These are phyloP conservation scores for Nilaparvata lugens DNA, from an alignment of 1,140 invertebrate genomes.

Conservation along the genomic window DNA sequence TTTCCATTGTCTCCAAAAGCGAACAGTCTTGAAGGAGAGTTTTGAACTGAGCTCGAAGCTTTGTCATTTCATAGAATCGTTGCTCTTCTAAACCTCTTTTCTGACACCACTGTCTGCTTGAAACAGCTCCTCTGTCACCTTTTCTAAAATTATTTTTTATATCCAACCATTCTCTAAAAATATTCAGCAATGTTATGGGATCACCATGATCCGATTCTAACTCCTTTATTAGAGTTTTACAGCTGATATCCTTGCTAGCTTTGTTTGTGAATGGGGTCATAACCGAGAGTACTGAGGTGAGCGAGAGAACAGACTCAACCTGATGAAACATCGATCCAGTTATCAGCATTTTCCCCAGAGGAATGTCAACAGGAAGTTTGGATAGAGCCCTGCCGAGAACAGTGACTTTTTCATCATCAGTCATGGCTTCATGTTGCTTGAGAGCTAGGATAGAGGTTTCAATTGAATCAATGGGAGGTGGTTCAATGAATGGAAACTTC, in stretches of 20 bases:
- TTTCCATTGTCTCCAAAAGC: conserved; percentile 46
- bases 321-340: conserved; percentile 84
- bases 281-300: conserved; percentile 87
- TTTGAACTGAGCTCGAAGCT: conserved; percentile 83
- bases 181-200: conserved; percentile 82
- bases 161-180: conserved; percentile 83
- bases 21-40: conserved; percentile 70
- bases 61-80: conserved; percentile 91
- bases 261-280: conserved; percentile 87
- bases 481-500: conserved; percentile 92
- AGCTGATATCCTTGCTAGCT: conserved; percentile 76
- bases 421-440: conserved; percentile 82
- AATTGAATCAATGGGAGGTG: conserved; percentile 68
- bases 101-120: conserved; percentile 73
- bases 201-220: conserved; percentile 92
- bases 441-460: conserved; percentile 79
- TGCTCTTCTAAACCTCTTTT: conserved; percentile 88
- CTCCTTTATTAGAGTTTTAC: conserved; percentile 65
- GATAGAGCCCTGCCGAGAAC: conserved; percentile 79
- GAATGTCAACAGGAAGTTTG: conserved; percentile 87
- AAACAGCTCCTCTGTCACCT: conserved; percentile 29
- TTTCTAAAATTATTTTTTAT: conserved; percentile 49
- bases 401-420: conserved; percentile 78
- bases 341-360: conserved; percentile 93
- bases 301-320: conserved; percentile 82